These are phyloP conservation scores for Cistogaster globosa DNA, from an alignment of 2,888 invertebrate genomes.

Conservation along the genomic window DNA sequence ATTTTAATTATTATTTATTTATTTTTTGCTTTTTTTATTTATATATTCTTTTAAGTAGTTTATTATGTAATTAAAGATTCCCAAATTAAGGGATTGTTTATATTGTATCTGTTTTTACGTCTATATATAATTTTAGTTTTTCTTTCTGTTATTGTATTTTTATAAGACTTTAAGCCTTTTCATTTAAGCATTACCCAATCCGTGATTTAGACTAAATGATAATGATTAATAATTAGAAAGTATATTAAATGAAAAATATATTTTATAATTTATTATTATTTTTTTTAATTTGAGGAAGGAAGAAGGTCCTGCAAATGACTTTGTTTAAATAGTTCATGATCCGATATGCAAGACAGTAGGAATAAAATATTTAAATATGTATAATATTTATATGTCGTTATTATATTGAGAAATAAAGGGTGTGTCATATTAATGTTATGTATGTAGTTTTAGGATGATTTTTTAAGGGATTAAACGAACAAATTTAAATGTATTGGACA, in stretches of 20 bases:
- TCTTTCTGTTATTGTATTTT: conserved; percentile 57
- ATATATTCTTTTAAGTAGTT: conserved; percentile 13
- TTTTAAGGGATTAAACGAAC: not conserved
- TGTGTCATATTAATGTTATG: not conserved
- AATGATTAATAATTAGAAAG: conserved; percentile 3
- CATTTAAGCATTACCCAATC: conserved; percentile 52
- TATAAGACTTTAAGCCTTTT: conserved; percentile 69
- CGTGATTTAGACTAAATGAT: conserved; percentile 49
- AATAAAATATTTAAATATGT: not conserved
- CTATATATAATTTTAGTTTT: conserved; percentile 51
- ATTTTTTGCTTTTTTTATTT: not conserved
- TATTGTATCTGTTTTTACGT: conserved; percentile 56
- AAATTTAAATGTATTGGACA: conserved; percentile 80
- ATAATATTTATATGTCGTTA: not conserved
- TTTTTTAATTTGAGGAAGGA: conserved; percentile 5
- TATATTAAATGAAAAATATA: not conserved
- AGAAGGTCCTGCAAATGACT: not conserved
- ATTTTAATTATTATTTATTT: too few relatives aligned
- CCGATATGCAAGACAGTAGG: conserved; percentile 32
- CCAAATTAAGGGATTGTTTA: conserved; percentile 24
- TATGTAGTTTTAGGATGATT: not conserved
- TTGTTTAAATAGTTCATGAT: conserved; percentile 2
- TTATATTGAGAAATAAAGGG: not conserved
- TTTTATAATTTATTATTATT: not conserved
- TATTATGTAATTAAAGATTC: conserved; percentile 26